phyloP scores from a whole-genome alignment of 1,140 invertebrate genomes.

The Achatina immaculata region DNA sequence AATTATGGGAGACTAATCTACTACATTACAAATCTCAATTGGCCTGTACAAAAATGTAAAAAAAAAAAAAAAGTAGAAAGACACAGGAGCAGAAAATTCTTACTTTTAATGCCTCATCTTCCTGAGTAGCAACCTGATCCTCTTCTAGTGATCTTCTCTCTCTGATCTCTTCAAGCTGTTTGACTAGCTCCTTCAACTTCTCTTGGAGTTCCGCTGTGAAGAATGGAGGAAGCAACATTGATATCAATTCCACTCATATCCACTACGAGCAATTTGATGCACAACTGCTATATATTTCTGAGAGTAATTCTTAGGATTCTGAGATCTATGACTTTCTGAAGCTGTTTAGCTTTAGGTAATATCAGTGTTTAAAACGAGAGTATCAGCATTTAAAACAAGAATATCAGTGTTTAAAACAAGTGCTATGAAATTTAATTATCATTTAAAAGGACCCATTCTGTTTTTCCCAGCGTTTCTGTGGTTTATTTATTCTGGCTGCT shows the following conservation, averaged over 20 bases:
- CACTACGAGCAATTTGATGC: not conserved
- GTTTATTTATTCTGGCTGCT: no score
- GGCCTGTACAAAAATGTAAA: no score
- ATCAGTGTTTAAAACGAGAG: conserved; percentile 42
- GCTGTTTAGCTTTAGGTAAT: not conserved
- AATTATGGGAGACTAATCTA: not conserved
- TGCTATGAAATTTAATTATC: no score
- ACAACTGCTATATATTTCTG: not conserved
- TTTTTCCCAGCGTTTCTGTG: no score
- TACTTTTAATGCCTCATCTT: conserved; percentile 48
- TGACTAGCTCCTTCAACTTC: conserved; percentile 51
- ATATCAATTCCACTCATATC: not conserved
- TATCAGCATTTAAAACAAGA: conserved; percentile 29
- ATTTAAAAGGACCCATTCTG: no score
- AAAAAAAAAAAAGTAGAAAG: not conserved
- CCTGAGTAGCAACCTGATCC: conserved; percentile 48
- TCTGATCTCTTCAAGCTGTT: conserved; percentile 57
- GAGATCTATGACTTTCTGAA: not conserved
- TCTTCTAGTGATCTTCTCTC: conserved; percentile 48
- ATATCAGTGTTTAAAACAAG: no score
- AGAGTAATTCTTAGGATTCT: not conserved
- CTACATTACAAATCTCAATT: not conserved
- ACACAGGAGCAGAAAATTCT: not conserved
- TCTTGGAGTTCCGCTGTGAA: conserved; percentile 50
- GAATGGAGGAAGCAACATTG: not conserved